Evolutionary conservation across 2,797 vertebrate species (phyloP).

Genomic region (Nannoperca australis): DNA sequence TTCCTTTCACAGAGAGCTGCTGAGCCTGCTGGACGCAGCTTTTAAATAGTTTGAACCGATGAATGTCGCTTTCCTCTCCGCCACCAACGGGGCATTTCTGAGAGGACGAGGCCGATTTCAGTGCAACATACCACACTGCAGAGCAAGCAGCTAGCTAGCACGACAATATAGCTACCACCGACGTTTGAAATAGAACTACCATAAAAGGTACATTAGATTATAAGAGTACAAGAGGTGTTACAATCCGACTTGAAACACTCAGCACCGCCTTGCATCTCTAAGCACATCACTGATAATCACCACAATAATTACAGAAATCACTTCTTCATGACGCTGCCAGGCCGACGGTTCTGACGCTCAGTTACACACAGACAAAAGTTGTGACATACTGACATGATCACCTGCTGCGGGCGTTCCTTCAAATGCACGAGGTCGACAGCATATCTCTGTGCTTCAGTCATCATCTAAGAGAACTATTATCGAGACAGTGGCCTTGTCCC

Average conservation of each 20-base stretch:
- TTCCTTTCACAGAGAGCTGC: slow-evolving; percentile 41
- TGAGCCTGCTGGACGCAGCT: slow-evolving; percentile 31
- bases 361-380: slow-evolving; percentile 85
- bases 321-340: slow-evolving; percentile 7
- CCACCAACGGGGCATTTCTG: slow-evolving; percentile 45
- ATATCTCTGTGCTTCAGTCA: slow-evolving; percentile 41
- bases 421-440: slow-evolving; percentile 16
- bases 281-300: slow-evolving; percentile 65
- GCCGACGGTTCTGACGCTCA: slow-evolving; percentile 54
- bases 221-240: slow-evolving; percentile 70
- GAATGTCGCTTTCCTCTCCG: slow-evolving; percentile 28
- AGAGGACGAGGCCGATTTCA: slow-evolving; percentile 69
- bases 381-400: slow-evolving; percentile 72
- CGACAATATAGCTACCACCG: slow-evolving; percentile 73
- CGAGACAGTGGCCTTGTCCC: slow-evolving; percentile 44
- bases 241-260: slow-evolving; percentile 71
- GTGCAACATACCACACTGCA: slow-evolving; percentile 76
- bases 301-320: slow-evolving; percentile 53
- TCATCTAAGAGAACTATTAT: slow-evolving; percentile 29
- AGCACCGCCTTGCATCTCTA: slow-evolving; percentile 52
- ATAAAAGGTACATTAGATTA: slow-evolving; percentile 73
- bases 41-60: slow-evolving; percentile 18
- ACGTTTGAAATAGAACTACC: slow-evolving; percentile 76
- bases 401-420: slow-evolving; percentile 30
- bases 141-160: slow-evolving; percentile 80